Evolutionary conservation across 2,888 invertebrate species (phyloP).

Genomic region (Noctua fimbriata): DNA sequence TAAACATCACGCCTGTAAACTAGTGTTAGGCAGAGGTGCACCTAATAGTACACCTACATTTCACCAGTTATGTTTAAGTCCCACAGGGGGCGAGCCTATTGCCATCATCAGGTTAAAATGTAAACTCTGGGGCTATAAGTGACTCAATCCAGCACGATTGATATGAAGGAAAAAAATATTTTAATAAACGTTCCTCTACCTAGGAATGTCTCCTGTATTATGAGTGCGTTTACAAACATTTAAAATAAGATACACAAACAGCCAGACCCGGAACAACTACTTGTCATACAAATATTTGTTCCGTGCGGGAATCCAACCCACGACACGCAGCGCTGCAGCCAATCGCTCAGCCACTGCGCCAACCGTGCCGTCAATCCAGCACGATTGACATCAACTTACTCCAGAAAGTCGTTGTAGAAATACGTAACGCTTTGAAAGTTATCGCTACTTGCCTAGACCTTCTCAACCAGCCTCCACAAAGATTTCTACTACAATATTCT

Average conservation of each 20-base stretch:
- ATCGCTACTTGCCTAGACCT: neutral
- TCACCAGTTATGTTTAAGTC: too few relatives aligned
- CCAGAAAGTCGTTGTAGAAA: neutral
- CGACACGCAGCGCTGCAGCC: neutral
- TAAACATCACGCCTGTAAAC: too few relatives aligned
- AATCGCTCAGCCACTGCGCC: neutral
- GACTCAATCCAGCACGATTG: too few relatives aligned
- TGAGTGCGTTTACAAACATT: neutral
- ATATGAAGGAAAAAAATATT: too few relatives aligned
- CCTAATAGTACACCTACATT: too few relatives aligned
- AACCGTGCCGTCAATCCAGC: neutral
- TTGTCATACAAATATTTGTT: neutral
- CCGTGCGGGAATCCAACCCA: neutral
- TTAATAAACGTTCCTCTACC: too few relatives aligned
- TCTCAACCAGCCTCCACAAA: neutral
- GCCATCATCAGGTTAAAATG: too few relatives aligned
- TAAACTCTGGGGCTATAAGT: too few relatives aligned
- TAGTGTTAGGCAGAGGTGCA: too few relatives aligned
- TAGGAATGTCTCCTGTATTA: neutral
- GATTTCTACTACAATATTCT: neutral
- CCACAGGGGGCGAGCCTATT: too few relatives aligned
- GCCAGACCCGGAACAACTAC: neutral
- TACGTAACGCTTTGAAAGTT: neutral
- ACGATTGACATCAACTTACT: neutral
- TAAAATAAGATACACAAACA: neutral